These are phyloP conservation scores for Speoplatyrhinus poulsoni DNA, from an alignment of 2,113 vertebrate species.

Conservation along the genomic window DNA sequence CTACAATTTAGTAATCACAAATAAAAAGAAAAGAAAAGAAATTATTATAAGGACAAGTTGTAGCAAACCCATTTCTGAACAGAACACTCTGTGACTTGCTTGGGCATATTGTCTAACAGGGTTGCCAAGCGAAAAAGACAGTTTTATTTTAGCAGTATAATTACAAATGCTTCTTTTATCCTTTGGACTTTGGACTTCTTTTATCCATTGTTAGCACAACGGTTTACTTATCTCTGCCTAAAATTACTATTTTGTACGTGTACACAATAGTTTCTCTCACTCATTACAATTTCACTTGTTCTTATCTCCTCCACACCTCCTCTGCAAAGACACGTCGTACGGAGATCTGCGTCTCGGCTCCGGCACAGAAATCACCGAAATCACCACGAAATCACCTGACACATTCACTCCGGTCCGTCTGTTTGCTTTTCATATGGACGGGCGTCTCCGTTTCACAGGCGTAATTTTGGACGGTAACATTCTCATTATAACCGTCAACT, in stretches of 20 bases:
- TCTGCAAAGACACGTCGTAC: not conserved
- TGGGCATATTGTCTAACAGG: not conserved
- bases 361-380: conserved; percentile 11
- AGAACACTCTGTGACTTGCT: too few species aligned
- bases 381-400: conserved; percentile 48
- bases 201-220: not conserved
- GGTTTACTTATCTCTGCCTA: not conserved
- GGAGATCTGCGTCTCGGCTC: conserved; percentile 18
- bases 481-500: conserved; percentile 63
- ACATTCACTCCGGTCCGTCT: conserved; percentile 38
- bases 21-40: not conserved
- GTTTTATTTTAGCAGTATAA: not conserved
- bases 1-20: not conserved
- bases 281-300: not conserved
- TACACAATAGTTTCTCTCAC: not conserved
- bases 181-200: not conserved
- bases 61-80: not conserved
- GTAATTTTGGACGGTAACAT: conserved; percentile 43
- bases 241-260: not conserved
- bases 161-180: not conserved
- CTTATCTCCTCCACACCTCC: conserved; percentile 4
- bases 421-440: conserved; percentile 40
- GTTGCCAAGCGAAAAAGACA: not conserved
- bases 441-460: conserved; percentile 51
- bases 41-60: not conserved